Conservation (phyloP, 2,113 vertebrate genomes). For the Peucedramus taeniatus region DNA sequence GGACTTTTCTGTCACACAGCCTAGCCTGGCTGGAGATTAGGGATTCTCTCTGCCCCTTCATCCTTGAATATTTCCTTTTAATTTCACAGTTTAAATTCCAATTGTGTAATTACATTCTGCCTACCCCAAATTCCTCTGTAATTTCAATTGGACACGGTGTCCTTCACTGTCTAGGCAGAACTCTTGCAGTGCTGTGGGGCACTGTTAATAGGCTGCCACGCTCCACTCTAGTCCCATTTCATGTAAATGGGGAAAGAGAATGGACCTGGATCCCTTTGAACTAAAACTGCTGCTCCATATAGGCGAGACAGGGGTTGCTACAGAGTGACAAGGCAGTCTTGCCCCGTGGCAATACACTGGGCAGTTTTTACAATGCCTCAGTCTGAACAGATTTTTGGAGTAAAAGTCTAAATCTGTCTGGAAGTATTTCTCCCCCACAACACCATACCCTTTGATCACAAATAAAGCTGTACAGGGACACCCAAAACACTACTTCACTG, state of each 20-base stretch:
- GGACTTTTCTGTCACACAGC: constrained; percentile 54
- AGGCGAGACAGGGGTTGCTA: constrained; percentile 4
- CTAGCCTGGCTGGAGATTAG: constrained; percentile 36
- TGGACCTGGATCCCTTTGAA: constrained; percentile 53
- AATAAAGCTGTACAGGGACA: constrained; percentile 23
- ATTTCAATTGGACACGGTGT: constrained; percentile 66
- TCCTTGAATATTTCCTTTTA: constrained; percentile 70
- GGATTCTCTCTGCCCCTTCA: constrained; percentile 59
- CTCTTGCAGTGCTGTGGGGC: constrained; percentile 51
- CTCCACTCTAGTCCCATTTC: constrained; percentile 63
- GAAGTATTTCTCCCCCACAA: constrained; percentile 29
- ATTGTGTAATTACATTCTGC: constrained; percentile 73
- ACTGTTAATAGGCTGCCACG: constrained; percentile 59
- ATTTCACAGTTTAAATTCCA: constrained; percentile 72
- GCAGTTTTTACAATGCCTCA: neutral
- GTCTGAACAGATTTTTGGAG: constrained; percentile 29
- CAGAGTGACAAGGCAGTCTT: constrained; percentile 36
- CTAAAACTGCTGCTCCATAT: constrained; percentile 38
- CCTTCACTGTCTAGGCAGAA: constrained; percentile 53
- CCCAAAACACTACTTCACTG: constrained; percentile 28
- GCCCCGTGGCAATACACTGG: constrained; percentile 2
- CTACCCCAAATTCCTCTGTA: constrained; percentile 57
- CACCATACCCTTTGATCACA: constrained; percentile 22
- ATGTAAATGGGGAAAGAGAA: constrained; percentile 60
- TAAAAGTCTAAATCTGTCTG: constrained; percentile 24